Conservation (phyloP, 2,888 invertebrate species). For the Coecobrya sp. region DNA sequence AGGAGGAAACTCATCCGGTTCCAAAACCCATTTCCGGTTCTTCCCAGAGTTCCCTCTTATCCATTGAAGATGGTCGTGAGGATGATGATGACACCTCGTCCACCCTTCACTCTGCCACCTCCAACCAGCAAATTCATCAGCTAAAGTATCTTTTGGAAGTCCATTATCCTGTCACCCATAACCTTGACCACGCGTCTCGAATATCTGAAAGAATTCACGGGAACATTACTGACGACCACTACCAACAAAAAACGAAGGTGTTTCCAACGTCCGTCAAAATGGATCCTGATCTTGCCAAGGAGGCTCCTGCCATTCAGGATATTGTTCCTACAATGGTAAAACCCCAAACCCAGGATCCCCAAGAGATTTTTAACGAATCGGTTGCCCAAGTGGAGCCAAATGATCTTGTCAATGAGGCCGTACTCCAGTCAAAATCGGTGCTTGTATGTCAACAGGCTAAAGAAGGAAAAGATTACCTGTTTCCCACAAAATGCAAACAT, state of each 20-base stretch:
- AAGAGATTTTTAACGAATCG: constrained; percentile 49
- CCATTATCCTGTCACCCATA: constrained; percentile 78
- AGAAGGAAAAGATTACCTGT: constrained; percentile 58
- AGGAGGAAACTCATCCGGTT: constrained; percentile 81
- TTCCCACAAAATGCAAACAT: constrained; percentile 59
- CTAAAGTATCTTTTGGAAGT: constrained; percentile 83
- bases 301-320: constrained; percentile 64
- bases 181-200: constrained; percentile 82
- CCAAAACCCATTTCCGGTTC: constrained; percentile 65
- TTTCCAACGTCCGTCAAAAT: constrained; percentile 72
- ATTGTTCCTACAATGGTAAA: constrained; percentile 82
- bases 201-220: constrained; percentile 84
- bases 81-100: constrained; percentile 78
- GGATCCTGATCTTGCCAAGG: constrained; percentile 4
- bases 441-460: constrained; percentile 41
- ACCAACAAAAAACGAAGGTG: constrained; percentile 21
- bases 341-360: not conserved
- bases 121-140: constrained; percentile 79
- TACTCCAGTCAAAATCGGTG: constrained; percentile 13
- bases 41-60: constrained; percentile 15
- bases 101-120: constrained; percentile 70
- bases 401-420: constrained; percentile 3
- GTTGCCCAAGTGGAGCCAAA: not conserved
- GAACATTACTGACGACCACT: constrained; percentile 66
- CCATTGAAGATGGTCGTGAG: constrained; percentile 1